Evolutionary conservation across 2,888 invertebrate genomes (phyloP), one percentile per base, ranked within the genome.

Genomic region (Dromius quadrimaculatus): DNA sequence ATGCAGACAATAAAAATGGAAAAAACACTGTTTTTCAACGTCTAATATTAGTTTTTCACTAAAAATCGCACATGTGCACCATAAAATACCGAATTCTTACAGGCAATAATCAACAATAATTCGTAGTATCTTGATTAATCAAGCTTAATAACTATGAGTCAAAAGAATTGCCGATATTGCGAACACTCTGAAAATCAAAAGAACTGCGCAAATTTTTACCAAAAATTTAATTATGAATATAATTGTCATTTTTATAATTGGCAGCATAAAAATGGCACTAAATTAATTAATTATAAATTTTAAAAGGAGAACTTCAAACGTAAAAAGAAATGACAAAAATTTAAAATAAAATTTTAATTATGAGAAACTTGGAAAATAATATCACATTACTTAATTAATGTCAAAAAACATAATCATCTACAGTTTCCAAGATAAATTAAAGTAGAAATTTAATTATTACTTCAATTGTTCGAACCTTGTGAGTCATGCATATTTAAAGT

Each of bases 401-500:
- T n/a, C n/a, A n/a, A n/a, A n/a, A n/a, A n/a, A n/a, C n/a, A n/a
- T n/a, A n/a, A n/a, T n/a, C n/a, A n/a, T n/a, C n/a, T n/a, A n/a
- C n/a, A n/a, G 32, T 28, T 54, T 23, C 6, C 50, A 54, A 22
- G 50, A 54, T 13, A 54, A 54, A 23, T 54, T 23, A 54, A 54
- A 54, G 50, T 54, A 13, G 50, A 54, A 54, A 54, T 15, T 28
- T 28, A 54, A 54, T 54, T 54, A 28, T n/a, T n/a, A 28, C 11
- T 54, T 28, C 50, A 54, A 54, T 54, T 54, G 50, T 54, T 54
- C 15, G 23, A 54, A 54, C 50, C 50, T 54, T 54, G 13, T 41
- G 41, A 41, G 28, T 54, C 50, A 54, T 54, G 50, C 23, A 54
- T 54, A 54, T 54, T 54, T 23, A 54, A 54, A 15, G 47, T 47